Percentiles rank a stretch among this genome's conserved stretches.
phyloP scores from a whole-genome alignment of 2,797 vertebrate species.

The Nothura maculosa region DNA sequence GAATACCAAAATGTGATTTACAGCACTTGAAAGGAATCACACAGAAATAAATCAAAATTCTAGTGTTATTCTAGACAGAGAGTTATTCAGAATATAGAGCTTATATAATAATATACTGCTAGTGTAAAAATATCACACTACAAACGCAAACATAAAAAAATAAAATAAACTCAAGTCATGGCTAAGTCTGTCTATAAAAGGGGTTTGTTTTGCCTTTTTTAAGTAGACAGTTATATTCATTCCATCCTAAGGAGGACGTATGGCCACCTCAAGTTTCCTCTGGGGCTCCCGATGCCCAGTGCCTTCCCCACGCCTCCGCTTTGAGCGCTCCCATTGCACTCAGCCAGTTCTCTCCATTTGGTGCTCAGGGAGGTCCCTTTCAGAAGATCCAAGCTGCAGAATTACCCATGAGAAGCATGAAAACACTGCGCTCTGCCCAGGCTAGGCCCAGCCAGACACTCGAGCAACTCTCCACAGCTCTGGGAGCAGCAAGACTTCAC shows the following conservation, averaged over 20 bases:
- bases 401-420: not conserved
- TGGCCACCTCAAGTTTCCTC: not conserved
- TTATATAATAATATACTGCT: constrained; percentile 52
- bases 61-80: constrained; percentile 63
- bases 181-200: not conserved
- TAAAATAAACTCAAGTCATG: not conserved
- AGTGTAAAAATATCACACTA: constrained; percentile 40
- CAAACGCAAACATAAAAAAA: constrained; percentile 12
- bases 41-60: constrained; percentile 80
- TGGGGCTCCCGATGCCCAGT: not conserved
- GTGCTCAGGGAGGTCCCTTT: not conserved
- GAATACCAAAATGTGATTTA: constrained; percentile 83
- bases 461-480: accelerated
- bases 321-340: not conserved
- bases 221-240: not conserved
- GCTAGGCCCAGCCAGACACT: not conserved
- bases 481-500: not conserved
- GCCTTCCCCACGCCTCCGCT: not conserved
- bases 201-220: not conserved
- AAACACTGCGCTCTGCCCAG: not conserved
- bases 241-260: not conserved
- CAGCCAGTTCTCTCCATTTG: not conserved
- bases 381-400: not conserved
- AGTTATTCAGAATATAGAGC: constrained; percentile 66
- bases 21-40: constrained; percentile 76